Percentiles rank a stretch among this genome's conserved stretches.
Evolutionary conservation across 2,797 vertebrate genomes (phyloP).

Genomic region (Lepilemur septentrionalis): DNA sequence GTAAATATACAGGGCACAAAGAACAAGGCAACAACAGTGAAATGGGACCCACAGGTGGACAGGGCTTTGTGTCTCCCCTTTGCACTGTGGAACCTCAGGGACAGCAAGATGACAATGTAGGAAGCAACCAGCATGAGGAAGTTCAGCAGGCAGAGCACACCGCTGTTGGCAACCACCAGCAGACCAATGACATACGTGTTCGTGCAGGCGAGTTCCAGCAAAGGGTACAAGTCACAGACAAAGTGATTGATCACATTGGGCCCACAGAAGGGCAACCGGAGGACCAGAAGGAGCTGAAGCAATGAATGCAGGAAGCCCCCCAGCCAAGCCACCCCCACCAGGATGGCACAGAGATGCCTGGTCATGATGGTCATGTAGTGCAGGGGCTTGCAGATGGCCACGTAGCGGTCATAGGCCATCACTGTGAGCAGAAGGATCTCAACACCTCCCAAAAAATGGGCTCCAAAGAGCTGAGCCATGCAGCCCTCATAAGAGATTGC

Average conservation of each 20-base stretch:
- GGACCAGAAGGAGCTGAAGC: conserved; percentile 40
- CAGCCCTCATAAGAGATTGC: conserved; percentile 59
- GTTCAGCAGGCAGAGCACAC: conserved; percentile 61
- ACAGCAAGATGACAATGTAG: conserved; percentile 59
- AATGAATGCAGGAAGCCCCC: conserved; percentile 59
- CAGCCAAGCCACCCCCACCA: conserved; percentile 56
- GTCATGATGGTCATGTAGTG: conserved; percentile 57
- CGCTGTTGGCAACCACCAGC: conserved; percentile 64
- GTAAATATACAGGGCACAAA: conserved; percentile 65
- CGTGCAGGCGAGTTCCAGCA: conserved; percentile 68
- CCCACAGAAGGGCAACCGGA: conserved; percentile 67
- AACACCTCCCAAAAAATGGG: conserved; percentile 68
- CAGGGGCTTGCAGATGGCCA: conserved; percentile 80
- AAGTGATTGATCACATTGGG: conserved; percentile 64
- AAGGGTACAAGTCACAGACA: conserved; percentile 72
- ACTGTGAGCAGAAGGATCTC: conserved; percentile 71
- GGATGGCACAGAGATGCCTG: conserved; percentile 22
- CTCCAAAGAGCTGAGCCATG: conserved; percentile 70
- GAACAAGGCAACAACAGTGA: conserved; percentile 66
- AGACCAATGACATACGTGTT: background rate
- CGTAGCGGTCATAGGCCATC: conserved; percentile 72
- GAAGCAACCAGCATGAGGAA: conserved; percentile 63
- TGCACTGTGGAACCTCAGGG: conserved; percentile 41
- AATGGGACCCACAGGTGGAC: conserved; percentile 73
- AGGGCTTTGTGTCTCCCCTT: conserved; percentile 62